Conservation (phyloP, 2,113 vertebrate genomes). For the Progne subis region DNA sequence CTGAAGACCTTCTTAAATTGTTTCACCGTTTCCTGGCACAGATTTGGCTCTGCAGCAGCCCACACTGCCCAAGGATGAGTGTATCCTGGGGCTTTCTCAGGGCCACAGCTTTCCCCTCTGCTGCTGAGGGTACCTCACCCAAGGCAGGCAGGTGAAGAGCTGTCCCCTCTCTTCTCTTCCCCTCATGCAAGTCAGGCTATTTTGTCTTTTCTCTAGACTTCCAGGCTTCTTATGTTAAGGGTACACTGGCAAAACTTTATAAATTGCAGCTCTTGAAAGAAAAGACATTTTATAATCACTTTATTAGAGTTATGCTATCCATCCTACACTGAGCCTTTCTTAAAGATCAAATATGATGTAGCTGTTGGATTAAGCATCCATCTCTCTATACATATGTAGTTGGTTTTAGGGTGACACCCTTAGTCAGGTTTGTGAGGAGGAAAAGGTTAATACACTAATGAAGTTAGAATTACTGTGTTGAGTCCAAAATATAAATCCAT, state of each 20-base stretch:
- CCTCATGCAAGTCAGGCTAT: not conserved
- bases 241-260: not conserved
- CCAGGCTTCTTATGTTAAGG: not conserved
- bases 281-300: not conserved
- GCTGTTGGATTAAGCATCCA: not conserved
- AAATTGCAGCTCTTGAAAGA: not conserved
- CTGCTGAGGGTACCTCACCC: not conserved
- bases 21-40: not conserved
- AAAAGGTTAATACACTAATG: not conserved
- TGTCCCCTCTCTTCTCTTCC: not conserved
- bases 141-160: not conserved
- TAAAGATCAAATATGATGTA: not conserved
- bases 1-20: not conserved
- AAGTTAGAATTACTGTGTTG: not conserved
- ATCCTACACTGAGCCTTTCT: not conserved
- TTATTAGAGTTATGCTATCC: not conserved
- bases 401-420: not conserved
- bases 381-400: not conserved
- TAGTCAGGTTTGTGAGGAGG: not conserved
- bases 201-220: not conserved
- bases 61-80: accelerated
- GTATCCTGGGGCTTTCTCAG: not conserved
- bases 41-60: not conserved
- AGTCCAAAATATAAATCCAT: not conserved
- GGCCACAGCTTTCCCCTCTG: not conserved